These are phyloP conservation scores for Archocentrus centrarchus DNA, from an alignment of 2,113 vertebrate species.

Conservation along the genomic window DNA sequence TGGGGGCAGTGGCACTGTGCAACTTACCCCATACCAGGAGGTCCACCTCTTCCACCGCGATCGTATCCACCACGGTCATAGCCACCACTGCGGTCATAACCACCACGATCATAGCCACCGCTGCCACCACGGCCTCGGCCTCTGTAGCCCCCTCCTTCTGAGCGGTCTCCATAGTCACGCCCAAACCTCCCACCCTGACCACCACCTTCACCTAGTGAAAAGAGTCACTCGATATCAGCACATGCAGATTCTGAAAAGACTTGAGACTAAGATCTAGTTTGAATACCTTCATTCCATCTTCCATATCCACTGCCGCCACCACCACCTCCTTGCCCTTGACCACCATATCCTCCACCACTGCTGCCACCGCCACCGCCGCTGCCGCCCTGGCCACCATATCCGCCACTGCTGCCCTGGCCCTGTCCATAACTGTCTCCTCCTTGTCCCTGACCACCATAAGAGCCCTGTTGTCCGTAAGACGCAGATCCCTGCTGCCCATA, in stretches of 20 bases:
- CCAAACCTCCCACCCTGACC: constrained; percentile 77
- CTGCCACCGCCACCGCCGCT: neutral
- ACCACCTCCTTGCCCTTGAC: constrained; percentile 2
- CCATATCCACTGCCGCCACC: constrained; percentile 55
- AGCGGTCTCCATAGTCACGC: constrained; percentile 77
- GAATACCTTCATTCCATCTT: constrained; percentile 78
- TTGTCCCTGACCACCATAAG: constrained; percentile 52
- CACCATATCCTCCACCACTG: neutral
- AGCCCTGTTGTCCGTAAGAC: constrained; percentile 66
- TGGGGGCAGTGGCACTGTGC: constrained; percentile 73
- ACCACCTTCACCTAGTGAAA: constrained; percentile 69
- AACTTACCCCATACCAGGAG: constrained; percentile 87
- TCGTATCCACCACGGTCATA: constrained; percentile 76
- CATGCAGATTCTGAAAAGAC: neutral
- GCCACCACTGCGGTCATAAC: constrained; percentile 71
- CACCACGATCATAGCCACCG: constrained; percentile 61
- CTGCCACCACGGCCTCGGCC: constrained; percentile 78
- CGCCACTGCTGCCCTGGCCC: constrained; percentile 4
- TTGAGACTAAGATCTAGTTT: neutral
- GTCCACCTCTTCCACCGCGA: constrained; percentile 78
- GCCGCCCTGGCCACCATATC: neutral
- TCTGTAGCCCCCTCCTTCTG: constrained; percentile 79
- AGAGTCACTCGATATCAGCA: neutral
- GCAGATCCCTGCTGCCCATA: constrained; percentile 64
- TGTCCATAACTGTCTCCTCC: constrained; percentile 48